Base-by-base conservation (phyloP, 1,140 invertebrate species). In the Drosophila neocordata region DNA sequence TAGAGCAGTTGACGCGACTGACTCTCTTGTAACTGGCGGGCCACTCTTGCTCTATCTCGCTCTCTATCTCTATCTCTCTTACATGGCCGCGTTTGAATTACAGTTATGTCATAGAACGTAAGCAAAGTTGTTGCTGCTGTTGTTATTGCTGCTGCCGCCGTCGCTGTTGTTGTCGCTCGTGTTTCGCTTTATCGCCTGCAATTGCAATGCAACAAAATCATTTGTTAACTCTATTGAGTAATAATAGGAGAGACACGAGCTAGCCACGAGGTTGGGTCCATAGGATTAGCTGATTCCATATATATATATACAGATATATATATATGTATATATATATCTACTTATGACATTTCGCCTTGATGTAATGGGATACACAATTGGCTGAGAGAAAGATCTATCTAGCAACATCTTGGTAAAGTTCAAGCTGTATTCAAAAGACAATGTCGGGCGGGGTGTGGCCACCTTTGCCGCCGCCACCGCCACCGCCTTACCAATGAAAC, bases 21-120 rank as follows among this genome's bases (percentile, higher is more conserved):
- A 48, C 41, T 48, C 41, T 48, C 41, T 48, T 48, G 41, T 48
- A 48, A 48, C 15, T 48, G 15, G 9, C 41, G 41, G 41, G 41
- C 15, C 18, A 15, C 31, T 61, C 62, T 59, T 22, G 60, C 71
- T 82, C 66, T 63, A 9, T 44, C 66, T 63, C 41, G 61, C 58
- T 4, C 63, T 7, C 68, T 73, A 20, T 24, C 18, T 56, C 37
- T 58, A 58, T 44, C 74, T 59, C 83, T 82, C 78, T 65, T 65
- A 65, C 57, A 79, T 80, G 41, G 41, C 41, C 81, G 65, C 73
- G 56, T 88, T 87, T 88, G 82, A 87, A 85, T 85, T 85, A 87
- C 82, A 87, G 82, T 87, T 87, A 87, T 87, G 82, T 87, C 82
- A 87, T 87, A 87, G 82, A 87, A 88, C 82, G 68, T 82, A 85